A percentile compares a stretch with the other conserved stretches of the same genome.
Evolutionary conservation across 1,140 invertebrate genomes (phyloP).

Genomic region (Drosophila repleta): DNA sequence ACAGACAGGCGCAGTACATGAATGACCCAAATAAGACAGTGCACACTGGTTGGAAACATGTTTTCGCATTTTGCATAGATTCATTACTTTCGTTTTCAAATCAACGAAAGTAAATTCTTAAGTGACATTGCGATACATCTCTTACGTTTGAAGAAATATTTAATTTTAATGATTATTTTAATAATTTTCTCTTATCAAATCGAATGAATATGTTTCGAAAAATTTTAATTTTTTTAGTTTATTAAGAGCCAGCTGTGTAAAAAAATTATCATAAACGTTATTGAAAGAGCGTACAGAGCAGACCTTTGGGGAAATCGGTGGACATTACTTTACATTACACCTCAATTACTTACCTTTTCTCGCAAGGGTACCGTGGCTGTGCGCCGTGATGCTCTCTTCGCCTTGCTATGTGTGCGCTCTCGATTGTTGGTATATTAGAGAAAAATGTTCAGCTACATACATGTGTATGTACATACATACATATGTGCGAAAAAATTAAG

Average conservation of each 20-base stretch:
- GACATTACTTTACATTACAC: slow-evolving; percentile 58
- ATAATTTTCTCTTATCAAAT: neutral
- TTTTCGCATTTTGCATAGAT: neutral
- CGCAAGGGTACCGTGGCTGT: slow-evolving; percentile 52
- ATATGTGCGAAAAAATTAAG: slow-evolving; percentile 70
- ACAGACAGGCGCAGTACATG: slow-evolving; percentile 50
- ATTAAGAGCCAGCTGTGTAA: slow-evolving; percentile 29
- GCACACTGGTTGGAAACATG: slow-evolving; percentile 45
- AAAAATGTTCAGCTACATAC: slow-evolving; percentile 69
- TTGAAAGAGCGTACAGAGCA: slow-evolving; percentile 37
- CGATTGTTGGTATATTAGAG: slow-evolving; percentile 78
- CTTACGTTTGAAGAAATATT: neutral
- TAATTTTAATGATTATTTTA: neutral
- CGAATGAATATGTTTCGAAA: neutral
- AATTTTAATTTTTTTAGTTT: neutral
- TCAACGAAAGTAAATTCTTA: neutral
- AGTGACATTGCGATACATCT: neutral
- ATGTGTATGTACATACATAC: slow-evolving; percentile 54
- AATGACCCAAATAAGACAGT: slow-evolving; percentile 53
- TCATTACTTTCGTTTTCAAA: slow-evolving; percentile 1
- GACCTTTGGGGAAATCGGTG: slow-evolving; percentile 47
- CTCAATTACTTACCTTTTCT: slow-evolving; percentile 61
- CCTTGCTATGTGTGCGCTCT: slow-evolving; percentile 45
- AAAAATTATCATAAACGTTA: slow-evolving; percentile 20
- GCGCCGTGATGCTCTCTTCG: slow-evolving; percentile 39